Conservation (phyloP, 2,888 invertebrate species). For the Athalia rosae region DNA sequence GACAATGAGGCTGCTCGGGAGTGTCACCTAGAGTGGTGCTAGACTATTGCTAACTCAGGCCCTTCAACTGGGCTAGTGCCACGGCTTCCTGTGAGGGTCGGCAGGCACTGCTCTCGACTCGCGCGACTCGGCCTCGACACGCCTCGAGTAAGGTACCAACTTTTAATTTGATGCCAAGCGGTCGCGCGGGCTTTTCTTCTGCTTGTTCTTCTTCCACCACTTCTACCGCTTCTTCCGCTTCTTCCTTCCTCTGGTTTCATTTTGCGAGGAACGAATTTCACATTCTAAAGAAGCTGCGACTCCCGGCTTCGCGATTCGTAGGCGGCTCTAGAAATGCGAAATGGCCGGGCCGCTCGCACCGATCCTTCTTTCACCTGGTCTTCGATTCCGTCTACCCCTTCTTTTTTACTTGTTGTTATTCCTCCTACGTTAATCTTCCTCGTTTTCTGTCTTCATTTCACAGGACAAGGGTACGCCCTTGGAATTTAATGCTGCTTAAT, state of each 20-base stretch:
- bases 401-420: no score
- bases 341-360: no score
- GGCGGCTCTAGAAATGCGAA: no score
- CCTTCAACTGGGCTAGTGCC: constrained; percentile 62
- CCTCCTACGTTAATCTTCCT: no score
- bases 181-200: constrained; percentile 18
- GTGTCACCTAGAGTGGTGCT: constrained; percentile 72
- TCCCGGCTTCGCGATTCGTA: no score
- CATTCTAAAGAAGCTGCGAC: no score
- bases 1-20: constrained; percentile 73
- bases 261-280: background rate
- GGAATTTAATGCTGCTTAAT: no score
- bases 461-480: no score
- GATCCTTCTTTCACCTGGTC: no score
- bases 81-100: constrained; percentile 37
- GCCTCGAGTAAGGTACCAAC: constrained; percentile 53
- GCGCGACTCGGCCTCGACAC: constrained; percentile 48
- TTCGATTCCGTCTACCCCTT: no score
- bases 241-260: background rate
- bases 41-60: constrained; percentile 73
- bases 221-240: background rate
- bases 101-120: constrained; percentile 42
- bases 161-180: constrained; percentile 54
- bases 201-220: background rate
- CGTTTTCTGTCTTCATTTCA: no score